phyloP scores from a whole-genome alignment of 2,113 vertebrate genomes.

The Pluvialis apricaria region DNA sequence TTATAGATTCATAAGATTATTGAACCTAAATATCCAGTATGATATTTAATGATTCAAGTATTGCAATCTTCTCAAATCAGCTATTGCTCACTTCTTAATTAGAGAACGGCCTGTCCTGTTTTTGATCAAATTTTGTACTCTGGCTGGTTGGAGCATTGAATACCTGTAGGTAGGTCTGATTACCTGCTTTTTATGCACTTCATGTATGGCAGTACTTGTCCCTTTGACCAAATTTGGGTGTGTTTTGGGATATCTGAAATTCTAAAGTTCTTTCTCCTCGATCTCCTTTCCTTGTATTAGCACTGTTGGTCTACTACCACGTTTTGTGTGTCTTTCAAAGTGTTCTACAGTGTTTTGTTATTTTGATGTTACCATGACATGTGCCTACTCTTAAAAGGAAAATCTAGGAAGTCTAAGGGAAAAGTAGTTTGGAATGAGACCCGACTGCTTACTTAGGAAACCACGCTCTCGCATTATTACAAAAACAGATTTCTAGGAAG shows the following conservation, averaged over 20 bases:
- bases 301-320: background rate
- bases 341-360: background rate
- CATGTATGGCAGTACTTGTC: background rate
- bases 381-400: background rate
- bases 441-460: background rate
- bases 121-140: background rate
- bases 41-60: background rate
- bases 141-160: background rate
- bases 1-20: background rate
- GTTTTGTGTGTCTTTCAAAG: background rate
- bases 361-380: background rate
- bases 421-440: background rate
- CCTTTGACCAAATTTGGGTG: background rate
- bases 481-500: background rate
- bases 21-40: background rate
- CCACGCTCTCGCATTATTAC: background rate
- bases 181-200: background rate
- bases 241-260: background rate
- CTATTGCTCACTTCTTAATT: background rate
- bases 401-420: background rate
- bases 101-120: background rate
- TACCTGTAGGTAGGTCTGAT: fast-evolving
- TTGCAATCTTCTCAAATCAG: background rate
- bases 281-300: background rate
- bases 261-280: background rate